These are phyloP conservation scores for Pterois miles DNA, from an alignment of 2,797 vertebrate species.

Conservation along the genomic window DNA sequence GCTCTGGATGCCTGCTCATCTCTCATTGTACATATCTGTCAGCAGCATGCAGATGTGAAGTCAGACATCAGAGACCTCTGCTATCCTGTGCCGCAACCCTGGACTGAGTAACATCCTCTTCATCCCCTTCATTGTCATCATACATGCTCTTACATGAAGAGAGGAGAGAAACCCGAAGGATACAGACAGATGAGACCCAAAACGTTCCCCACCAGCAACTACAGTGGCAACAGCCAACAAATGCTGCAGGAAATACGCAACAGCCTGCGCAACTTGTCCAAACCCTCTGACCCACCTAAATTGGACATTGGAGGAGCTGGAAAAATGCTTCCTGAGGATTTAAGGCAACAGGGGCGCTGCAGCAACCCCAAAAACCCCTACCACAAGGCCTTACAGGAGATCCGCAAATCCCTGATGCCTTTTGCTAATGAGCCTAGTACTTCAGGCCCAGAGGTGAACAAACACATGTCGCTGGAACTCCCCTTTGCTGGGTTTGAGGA, in stretches of 20 bases:
- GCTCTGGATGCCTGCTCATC: conserved; percentile 11
- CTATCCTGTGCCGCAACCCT: conserved; percentile 24
- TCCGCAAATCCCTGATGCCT: conserved; percentile 92
- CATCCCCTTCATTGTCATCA: conserved; percentile 75
- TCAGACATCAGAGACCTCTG: conserved; percentile 24
- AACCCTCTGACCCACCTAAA: conserved; percentile 91
- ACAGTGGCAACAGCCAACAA: conserved; percentile 94
- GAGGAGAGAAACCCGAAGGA: conserved; percentile 96
- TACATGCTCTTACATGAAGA: conserved; percentile 98
- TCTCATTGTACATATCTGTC: conserved; percentile 23
- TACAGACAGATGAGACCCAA: conserved; percentile 99
- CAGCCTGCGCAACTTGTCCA: conserved; percentile 93
- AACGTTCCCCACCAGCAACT: conserved; percentile 96
- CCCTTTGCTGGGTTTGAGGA: conserved; percentile 91
- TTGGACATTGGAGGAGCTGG: conserved; percentile 79
- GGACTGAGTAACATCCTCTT: conserved; percentile 65
- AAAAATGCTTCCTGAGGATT: conserved; percentile 88
- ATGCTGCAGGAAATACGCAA: conserved; percentile 99
- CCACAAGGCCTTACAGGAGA: conserved; percentile 95
- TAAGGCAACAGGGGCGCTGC: conserved; percentile 89
- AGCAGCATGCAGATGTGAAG: conserved; percentile 70
- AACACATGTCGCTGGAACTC: conserved; percentile 89
- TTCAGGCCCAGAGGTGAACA: conserved; percentile 86
- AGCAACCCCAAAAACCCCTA: conserved; percentile 90
- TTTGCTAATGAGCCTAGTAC: conserved; percentile 89